Percentiles rank a stretch among this genome's conserved stretches.
Evolutionary conservation across 2,113 vertebrate genomes (phyloP).

Genomic region (Salminus brasiliensis): DNA sequence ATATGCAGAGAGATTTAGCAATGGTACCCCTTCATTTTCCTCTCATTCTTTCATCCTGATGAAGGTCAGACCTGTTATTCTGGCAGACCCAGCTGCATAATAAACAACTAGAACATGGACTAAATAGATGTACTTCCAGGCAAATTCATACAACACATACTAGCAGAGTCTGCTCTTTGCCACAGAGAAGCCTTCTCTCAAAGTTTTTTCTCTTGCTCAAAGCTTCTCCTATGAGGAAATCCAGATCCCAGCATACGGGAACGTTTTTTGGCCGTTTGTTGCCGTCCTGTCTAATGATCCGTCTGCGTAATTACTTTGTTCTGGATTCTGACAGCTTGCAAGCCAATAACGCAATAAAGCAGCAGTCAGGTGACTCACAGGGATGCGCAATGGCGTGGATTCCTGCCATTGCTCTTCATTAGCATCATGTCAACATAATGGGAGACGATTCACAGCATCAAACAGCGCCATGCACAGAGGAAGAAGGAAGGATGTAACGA

Average conservation of each 20-base stretch:
- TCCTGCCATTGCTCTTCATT: slow-evolving; percentile 49
- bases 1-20: not conserved
- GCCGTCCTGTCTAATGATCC: slow-evolving; percentile 35
- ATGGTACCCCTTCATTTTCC: not conserved
- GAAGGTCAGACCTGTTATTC: not conserved
- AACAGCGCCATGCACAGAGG: not conserved
- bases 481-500: slow-evolving; percentile 1
- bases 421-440: slow-evolving; percentile 41
- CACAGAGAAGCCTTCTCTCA: not conserved
- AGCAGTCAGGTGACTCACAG: slow-evolving; percentile 33
- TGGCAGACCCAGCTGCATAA: not conserved
- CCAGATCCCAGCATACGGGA: slow-evolving; percentile 25
- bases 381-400: slow-evolving; percentile 9
- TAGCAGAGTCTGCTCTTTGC: not conserved
- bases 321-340: slow-evolving; percentile 48
- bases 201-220: not conserved
- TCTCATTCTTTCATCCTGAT: not conserved
- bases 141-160: not conserved
- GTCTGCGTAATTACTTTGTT: slow-evolving; percentile 42
- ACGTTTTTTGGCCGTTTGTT: slow-evolving; percentile 35
- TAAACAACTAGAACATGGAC: no score
- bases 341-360: slow-evolving; percentile 47
- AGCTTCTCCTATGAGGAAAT: slow-evolving; percentile 9
- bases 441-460: slow-evolving; percentile 27
- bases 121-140: not conserved